Evolutionary conservation across 1,140 invertebrate species (phyloP), one percentile per base, ranked within the genome.

Genomic region (Platyscapa corneri): DNA sequence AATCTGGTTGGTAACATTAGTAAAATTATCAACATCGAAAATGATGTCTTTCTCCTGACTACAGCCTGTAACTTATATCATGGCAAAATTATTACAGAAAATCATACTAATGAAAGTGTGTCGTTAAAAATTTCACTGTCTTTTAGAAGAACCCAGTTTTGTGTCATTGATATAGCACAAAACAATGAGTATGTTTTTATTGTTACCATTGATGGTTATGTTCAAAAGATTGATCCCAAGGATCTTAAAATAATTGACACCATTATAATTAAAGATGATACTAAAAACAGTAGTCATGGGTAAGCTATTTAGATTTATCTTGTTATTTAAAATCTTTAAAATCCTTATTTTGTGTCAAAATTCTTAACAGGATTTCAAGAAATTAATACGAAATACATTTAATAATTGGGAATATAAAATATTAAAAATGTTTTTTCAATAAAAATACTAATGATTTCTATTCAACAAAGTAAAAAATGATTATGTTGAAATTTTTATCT

Each of bases 241-340:
- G 91, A 92, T 87, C 93, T 95, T 87, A 93, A 92, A 88, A 89
- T 94, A 64, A 89, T 94, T 86, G 94, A 95, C 88, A 95, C 95
- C 90, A 94, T 96, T 64, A 89, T 95, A 86, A 91, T 96, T 30
- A 94, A 94, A 88, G 95, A 96, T 89, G 95, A 96, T 85, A 90
- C 93, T 3, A 95, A 95, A 89, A 94, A 92, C 88, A 96, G 95
- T 87, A 93, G 92, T 74, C 95, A 96, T 89, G 95, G 95, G 89
- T 94, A 88, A 5, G 90, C n/a, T 88, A 76, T 65, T 78, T 79
- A 67, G 37, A 80, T 12, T 83, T 46, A 5, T 27, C n/a, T 39
- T 10, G 5, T 74, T n/a, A 12, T 46, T 46, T 46, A 46, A 46
- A 46, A 46, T 46, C 12, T 75, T 0, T 75, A 49, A 34, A 32